phyloP scores from a whole-genome alignment of 2,888 invertebrate species.

The Cybosia mesomella region DNA sequence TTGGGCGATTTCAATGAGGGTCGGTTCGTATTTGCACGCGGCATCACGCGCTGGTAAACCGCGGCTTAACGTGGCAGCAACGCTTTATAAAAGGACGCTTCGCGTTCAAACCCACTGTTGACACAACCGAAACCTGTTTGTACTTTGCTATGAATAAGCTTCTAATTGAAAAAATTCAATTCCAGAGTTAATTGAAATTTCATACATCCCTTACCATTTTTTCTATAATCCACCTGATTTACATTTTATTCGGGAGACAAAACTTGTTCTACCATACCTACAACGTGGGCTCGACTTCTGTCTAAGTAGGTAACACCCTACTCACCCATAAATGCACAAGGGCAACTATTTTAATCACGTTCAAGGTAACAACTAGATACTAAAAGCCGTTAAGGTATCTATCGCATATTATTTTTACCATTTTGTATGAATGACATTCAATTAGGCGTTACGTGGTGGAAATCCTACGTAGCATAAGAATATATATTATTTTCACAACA shows the following conservation, averaged over 20 bases:
- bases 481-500: not conserved
- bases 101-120: constrained; percentile 57
- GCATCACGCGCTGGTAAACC: constrained; percentile 68
- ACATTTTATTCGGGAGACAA: not conserved
- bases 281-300: not conserved
- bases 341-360: constrained; percentile 32
- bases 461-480: not conserved
- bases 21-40: constrained; percentile 67
- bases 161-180: constrained; percentile 54
- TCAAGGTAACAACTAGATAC: constrained; percentile 21
- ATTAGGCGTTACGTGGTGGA: not conserved
- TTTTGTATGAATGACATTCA: not conserved
- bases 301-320: not conserved
- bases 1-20: constrained; percentile 61
- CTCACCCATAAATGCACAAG: not conserved
- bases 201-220: constrained; percentile 33
- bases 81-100: constrained; percentile 54
- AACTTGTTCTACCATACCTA: not conserved
- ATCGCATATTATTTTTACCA: constrained; percentile 14
- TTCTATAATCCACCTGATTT: not conserved
- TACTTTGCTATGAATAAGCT: constrained; percentile 52
- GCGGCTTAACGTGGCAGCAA: constrained; percentile 54
- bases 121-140: constrained; percentile 49
- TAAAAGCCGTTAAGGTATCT: constrained; percentile 28
- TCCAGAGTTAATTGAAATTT: constrained; percentile 31